phyloP scores from a whole-genome alignment of 2,888 invertebrate species.

The Spilosoma lubricipeda region DNA sequence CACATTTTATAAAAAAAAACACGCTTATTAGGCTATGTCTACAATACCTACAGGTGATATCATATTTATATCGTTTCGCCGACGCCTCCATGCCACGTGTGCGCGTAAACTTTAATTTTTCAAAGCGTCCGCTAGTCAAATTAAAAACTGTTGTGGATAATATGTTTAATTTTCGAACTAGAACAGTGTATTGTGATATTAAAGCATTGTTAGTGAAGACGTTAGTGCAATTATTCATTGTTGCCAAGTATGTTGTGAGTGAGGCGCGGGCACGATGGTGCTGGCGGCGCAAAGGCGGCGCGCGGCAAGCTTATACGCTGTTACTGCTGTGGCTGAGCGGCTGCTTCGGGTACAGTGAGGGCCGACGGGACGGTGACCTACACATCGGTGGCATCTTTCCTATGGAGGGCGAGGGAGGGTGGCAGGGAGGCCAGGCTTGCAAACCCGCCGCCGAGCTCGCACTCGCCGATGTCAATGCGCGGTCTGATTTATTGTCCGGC shows the following conservation, averaged over 20 bases:
- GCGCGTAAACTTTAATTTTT: constrained; percentile 78
- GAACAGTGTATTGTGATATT: constrained; percentile 76
- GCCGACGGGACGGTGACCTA: constrained; percentile 89
- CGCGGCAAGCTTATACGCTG: constrained; percentile 60
- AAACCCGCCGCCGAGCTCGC: constrained; percentile 99
- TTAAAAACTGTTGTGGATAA: constrained; percentile 76
- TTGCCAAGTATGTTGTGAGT: constrained; percentile 77
- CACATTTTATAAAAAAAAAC: constrained; percentile 73
- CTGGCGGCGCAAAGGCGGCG: constrained; percentile 42
- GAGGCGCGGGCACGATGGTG: constrained; percentile 58
- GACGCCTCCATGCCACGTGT: constrained; percentile 65
- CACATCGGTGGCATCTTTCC: constrained; percentile 99
- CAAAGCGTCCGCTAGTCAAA: constrained; percentile 85
- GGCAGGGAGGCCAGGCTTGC: constrained; percentile 99
- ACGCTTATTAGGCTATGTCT: constrained; percentile 84
- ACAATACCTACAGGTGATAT: constrained; percentile 75
- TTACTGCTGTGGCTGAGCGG: constrained; percentile 73
- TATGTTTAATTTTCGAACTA: constrained; percentile 79
- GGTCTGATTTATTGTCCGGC: constrained; percentile 95
- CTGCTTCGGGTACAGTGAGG: constrained; percentile 70
- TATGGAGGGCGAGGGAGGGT: constrained; percentile 97
- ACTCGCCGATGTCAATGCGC: constrained; percentile 97
- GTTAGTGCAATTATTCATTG: constrained; percentile 83
- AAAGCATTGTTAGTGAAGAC: constrained; percentile 80
- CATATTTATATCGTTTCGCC: constrained; percentile 66